A percentile compares a stretch with the other conserved stretches of the same genome.
phyloP scores from a whole-genome alignment of 35 echinoderm and acorn worm genomes.

The Chiridota heheva region DNA sequence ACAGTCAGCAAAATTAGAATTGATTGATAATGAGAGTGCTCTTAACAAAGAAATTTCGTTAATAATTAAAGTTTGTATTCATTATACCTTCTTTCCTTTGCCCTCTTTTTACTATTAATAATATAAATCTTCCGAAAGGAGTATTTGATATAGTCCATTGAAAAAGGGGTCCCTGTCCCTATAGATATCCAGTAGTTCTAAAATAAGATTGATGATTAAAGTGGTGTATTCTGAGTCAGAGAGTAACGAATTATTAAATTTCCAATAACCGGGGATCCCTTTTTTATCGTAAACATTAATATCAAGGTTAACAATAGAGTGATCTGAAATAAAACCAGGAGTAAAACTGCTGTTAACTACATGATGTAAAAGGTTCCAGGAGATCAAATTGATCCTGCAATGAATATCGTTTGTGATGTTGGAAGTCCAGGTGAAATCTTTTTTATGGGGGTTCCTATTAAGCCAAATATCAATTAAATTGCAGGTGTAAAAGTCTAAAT shows the following conservation, averaged over 20 bases:
- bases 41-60: conserved; percentile 5
- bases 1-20: background rate
- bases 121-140: background rate
- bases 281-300: background rate
- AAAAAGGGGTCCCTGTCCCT: background rate
- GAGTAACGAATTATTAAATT: background rate
- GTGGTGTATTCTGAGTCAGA: background rate
- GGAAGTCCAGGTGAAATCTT: conserved; percentile 2
- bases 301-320: background rate
- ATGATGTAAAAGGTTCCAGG: background rate
- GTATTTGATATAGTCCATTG: background rate
- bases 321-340: background rate
- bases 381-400: conserved; percentile 8
- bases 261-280: background rate
- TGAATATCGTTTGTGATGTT: background rate
- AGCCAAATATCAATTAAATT: conserved; percentile 14
- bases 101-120: background rate
- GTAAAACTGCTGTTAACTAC: background rate
- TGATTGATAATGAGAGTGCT: background rate
- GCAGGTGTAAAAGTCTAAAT: conserved; percentile 1
- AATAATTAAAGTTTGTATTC: background rate
- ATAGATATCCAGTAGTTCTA: conserved; percentile 1
- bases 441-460: conserved; percentile 1
- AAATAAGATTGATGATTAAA: background rate
- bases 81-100: conserved; percentile 1